Percentiles rank a stretch among this genome's conserved stretches.
Conservation (phyloP, 2,797 vertebrate species). For the Australoheros facetus region DNA sequence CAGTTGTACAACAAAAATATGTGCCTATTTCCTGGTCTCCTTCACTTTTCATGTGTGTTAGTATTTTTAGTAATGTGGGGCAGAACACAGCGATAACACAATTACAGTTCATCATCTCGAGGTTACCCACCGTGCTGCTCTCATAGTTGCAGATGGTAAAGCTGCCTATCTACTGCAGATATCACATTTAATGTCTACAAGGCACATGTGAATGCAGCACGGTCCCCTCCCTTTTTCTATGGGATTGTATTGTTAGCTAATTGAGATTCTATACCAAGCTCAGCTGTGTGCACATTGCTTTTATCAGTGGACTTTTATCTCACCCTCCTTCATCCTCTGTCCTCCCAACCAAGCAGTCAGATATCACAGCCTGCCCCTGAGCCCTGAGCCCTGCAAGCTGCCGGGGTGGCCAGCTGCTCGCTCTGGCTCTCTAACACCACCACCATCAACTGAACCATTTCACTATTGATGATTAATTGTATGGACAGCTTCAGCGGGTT, state of each 20-base stretch:
- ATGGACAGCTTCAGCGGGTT: neutral
- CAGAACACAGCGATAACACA: conserved; percentile 15
- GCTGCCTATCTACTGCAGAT: conserved; percentile 11
- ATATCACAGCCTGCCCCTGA: conserved; percentile 53
- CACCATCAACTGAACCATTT: conserved; percentile 22
- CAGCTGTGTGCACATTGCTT: conserved; percentile 52
- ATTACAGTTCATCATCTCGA: conserved; percentile 23
- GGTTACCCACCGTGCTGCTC: conserved; percentile 10
- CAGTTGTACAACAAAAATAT: neutral
- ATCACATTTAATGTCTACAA: conserved; percentile 24
- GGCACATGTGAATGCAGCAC: conserved; percentile 4
- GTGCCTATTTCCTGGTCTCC: neutral
- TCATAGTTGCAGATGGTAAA: conserved; percentile 42
- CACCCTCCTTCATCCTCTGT: conserved; percentile 25
- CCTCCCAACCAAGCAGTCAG: conserved; percentile 52
- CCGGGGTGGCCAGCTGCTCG: conserved; percentile 47
- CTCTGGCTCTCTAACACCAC: neutral
- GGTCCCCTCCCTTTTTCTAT: conserved; percentile 10
- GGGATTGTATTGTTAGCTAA: conserved; percentile 53
- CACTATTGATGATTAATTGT: neutral
- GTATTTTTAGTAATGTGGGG: neutral
- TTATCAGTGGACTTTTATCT: conserved; percentile 76
- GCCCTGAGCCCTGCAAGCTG: conserved; percentile 43
- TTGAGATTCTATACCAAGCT: conserved; percentile 69
- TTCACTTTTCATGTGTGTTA: neutral